These are phyloP conservation scores for Lytechinus variegatus DNA, from an alignment of 35 echinoderm and acorn worm species.

Conservation along the genomic window DNA sequence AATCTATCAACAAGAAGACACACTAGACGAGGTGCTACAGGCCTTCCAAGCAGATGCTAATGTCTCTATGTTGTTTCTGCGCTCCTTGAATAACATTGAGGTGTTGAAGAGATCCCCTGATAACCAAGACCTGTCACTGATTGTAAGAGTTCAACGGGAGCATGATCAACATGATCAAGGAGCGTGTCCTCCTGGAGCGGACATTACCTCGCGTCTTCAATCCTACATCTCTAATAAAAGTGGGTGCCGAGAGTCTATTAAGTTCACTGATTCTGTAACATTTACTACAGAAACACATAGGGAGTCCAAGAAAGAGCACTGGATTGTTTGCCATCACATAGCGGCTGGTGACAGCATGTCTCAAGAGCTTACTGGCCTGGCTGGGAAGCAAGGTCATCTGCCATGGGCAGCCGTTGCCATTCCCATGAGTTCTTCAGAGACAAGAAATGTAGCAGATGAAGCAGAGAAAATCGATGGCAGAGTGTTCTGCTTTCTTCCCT, in stretches of 20 bases:
- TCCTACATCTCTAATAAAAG: neutral
- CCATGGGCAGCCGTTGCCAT: slow-evolving; percentile 8
- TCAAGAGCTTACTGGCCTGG: neutral
- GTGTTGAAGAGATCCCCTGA: neutral
- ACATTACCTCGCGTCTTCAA: neutral
- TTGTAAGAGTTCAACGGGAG: neutral
- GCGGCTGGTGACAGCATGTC: neutral
- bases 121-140: neutral
- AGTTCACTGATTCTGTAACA: neutral
- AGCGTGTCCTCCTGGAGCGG: neutral
- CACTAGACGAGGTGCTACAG: neutral
- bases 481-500: slow-evolving; percentile 87
- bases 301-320: neutral
- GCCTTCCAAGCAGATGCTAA: neutral
- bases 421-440: neutral
- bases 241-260: neutral
- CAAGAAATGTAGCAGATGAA: neutral
- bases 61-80: slow-evolving; percentile 22
- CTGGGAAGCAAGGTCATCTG: neutral
- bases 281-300: neutral
- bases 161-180: neutral
- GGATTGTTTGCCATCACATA: slow-evolving; percentile 19
- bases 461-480: slow-evolving; percentile 45
- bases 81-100: neutral
- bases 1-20: neutral